phyloP scores from a whole-genome alignment of 1,140 invertebrate species.

The Diorhabda elongata region DNA sequence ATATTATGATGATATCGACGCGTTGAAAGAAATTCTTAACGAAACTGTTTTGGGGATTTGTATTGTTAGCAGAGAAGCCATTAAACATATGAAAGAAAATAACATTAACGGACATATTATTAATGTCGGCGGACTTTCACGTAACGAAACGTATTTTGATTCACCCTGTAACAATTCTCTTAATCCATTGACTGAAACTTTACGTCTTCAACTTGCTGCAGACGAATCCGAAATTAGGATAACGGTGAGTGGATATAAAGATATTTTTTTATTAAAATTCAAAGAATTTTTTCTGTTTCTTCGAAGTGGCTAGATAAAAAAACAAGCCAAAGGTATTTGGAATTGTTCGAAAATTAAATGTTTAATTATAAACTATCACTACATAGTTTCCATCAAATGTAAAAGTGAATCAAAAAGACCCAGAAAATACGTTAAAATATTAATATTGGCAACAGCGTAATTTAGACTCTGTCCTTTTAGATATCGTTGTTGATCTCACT shows the following conservation, averaged over 20 bases:
- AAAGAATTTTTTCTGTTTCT: too few relatives aligned
- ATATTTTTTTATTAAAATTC: too few relatives aligned
- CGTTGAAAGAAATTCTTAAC: conserved; percentile 16
- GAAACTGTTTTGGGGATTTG: conserved; percentile 53
- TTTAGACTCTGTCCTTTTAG: too few relatives aligned
- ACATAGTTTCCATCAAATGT: too few relatives aligned
- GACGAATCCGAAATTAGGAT: conserved; percentile 45
- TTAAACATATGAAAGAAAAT: conserved; percentile 57
- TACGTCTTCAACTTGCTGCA: conserved; percentile 52
- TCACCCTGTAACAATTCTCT: conserved; percentile 50
- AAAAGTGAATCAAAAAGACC: too few relatives aligned
- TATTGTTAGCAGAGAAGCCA: conserved; percentile 60
- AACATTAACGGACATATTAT: conserved; percentile 63
- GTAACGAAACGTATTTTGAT: conserved; percentile 28
- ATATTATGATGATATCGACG: conserved; percentile 26
- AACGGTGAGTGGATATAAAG: conserved; percentile 42
- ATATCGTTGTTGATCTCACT: too few relatives aligned
- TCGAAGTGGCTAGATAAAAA: too few relatives aligned
- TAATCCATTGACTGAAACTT: conserved; percentile 52
- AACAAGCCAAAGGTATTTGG: too few relatives aligned
- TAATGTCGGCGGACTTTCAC: conserved; percentile 56
- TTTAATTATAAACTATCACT: too few relatives aligned
- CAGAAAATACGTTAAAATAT: too few relatives aligned
- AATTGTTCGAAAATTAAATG: too few relatives aligned
- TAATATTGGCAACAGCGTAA: too few relatives aligned